Percentiles rank a stretch among this genome's conserved stretches.
Evolutionary conservation across 2,113 vertebrate species (phyloP).

Genomic region (Diphyllodes magnificus): DNA sequence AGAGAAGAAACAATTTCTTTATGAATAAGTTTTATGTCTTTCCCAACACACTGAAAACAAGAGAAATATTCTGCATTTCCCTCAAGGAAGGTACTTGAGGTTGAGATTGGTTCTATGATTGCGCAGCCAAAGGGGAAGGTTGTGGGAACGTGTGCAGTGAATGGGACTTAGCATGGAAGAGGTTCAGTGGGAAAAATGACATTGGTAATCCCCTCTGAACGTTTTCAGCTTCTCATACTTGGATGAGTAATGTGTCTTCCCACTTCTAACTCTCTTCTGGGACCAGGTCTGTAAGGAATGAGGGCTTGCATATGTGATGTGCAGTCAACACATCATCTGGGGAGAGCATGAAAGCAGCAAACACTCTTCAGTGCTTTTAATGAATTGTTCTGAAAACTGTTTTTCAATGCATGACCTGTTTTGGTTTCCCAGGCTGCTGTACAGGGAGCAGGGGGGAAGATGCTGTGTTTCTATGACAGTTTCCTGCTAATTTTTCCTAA

Average conservation of each 20-base stretch:
- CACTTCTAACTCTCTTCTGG: background rate
- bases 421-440: background rate
- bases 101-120: background rate
- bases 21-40: background rate
- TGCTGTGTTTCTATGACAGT: background rate
- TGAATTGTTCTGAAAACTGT: background rate
- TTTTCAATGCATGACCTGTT: background rate
- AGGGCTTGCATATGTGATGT: background rate
- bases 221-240: background rate
- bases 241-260: background rate
- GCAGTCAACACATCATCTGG: background rate
- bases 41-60: background rate
- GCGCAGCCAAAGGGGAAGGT: background rate
- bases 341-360: background rate
- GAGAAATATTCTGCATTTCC: background rate
- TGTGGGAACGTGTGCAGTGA: background rate
- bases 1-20: background rate
- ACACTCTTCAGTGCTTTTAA: background rate
- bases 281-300: background rate
- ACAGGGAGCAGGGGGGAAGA: rapidly evolving
- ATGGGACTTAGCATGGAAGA: background rate
- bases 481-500: background rate
- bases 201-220: background rate
- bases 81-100: background rate
- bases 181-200: background rate